Evolutionary conservation across 1,140 invertebrate species (phyloP).

Genomic region (Achroia grisella): DNA sequence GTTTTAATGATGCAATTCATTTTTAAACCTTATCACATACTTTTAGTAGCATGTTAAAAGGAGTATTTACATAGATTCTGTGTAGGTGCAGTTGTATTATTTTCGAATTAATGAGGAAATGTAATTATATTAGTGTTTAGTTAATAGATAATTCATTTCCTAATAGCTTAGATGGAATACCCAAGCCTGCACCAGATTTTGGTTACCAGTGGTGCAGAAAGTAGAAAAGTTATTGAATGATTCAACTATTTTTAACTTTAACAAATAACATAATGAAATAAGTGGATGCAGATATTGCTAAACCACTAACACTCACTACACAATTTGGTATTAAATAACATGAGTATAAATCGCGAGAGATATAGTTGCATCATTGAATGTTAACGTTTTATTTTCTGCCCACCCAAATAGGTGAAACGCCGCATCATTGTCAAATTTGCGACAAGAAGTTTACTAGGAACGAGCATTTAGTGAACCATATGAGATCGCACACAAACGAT

Average conservation of each 20-base stretch:
- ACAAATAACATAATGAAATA: conserved; percentile 1
- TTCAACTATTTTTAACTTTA: conserved; percentile 49
- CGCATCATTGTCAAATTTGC: conserved; percentile 83
- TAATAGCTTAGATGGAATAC: conserved; percentile 22
- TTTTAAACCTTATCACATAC: not conserved
- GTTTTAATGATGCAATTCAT: not conserved
- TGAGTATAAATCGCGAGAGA: conserved; percentile 16
- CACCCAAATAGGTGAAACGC: conserved; percentile 77
- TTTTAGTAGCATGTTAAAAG: not conserved
- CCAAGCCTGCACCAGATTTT: conserved; percentile 61
- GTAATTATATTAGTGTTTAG: too few species aligned
- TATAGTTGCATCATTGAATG: conserved; percentile 72
- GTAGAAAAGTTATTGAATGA: conserved; percentile 61
- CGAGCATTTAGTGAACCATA: conserved; percentile 84
- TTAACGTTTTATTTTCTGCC: conserved; percentile 69
- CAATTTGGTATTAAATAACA: not conserved
- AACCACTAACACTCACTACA: conserved; percentile 16
- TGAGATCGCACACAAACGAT: conserved; percentile 89
- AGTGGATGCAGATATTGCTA: conserved; percentile 2
- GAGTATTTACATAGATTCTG: not conserved
- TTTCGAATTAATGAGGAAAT: not conserved
- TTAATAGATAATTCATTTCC: conserved; percentile 9
- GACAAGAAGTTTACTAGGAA: conserved; percentile 86
- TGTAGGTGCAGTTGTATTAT: conserved; percentile 2
- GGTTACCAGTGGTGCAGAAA: conserved; percentile 60